Base-by-base conservation (phyloP, 1,140 invertebrate species). In the Drosophila malerkotliana region DNA sequence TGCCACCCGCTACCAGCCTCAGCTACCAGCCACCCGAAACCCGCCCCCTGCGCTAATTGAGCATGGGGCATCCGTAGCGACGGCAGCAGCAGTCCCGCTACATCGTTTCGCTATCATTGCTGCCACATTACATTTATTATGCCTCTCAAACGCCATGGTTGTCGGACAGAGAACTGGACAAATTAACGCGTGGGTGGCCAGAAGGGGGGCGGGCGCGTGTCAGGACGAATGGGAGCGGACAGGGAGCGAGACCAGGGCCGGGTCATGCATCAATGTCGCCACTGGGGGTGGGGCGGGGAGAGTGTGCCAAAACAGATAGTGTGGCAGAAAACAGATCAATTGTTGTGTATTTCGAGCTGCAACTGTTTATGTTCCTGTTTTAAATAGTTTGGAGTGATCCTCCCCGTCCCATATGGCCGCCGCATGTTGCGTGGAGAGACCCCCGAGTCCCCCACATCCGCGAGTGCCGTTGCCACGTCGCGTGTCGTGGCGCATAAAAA, bases 221-320 rank as follows among this genome's bases (percentile, higher is more conserved):
- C 18, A 47, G 44, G 32, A 44, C 10, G 24, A 48, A 30, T 28
- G 12, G 45, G 28, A 48, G 26, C 30, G 10, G 53, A 39, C 32
- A n/a, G 41, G 26, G 15, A 21, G 24, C 15, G 14, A n/a, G 32
- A 53, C 24, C 10, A 8, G 21, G 5, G 2, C 48, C 9, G 66
- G 72, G 71, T 79, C 78, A 79, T 88, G 78, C 78, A 88, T 85
- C 83, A 82, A 85, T 87, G 82, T 85, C 68, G 66, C 45, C 59
- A 51, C 28, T 47, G 15, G 24, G 24, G 18, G 32, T 6, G 6
- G 26, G 14, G 6, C 34, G 6, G 26, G 53, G 48, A 28, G 52
- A 68, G 62, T 72, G 53, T 1, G 26, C 26, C 5, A 28, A 28
- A 28, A 28, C 26, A 26, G 6, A 72, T 6, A 12, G 3, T n/a